Evolutionary conservation across 2,113 vertebrate species (phyloP).

Genomic region (Dicaeum eximium): DNA sequence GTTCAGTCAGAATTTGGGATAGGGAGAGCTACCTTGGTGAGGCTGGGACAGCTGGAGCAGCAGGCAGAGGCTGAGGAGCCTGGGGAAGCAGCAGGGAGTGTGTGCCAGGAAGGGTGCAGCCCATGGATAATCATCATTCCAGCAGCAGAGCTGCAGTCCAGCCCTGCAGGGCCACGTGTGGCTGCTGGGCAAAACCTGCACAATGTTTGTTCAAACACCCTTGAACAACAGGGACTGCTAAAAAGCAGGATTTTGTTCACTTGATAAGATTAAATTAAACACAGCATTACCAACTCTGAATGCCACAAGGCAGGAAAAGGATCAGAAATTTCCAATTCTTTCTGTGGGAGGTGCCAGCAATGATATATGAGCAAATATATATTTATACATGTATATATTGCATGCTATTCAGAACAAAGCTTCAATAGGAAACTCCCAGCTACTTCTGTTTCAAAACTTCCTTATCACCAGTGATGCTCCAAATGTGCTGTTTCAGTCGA

Average conservation of each 20-base stretch:
- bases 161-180: not conserved
- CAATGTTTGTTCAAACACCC: not conserved
- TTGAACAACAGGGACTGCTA: not conserved
- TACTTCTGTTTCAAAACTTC: not conserved
- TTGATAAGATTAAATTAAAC: not conserved
- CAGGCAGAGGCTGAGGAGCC: not conserved
- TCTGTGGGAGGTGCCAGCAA: not conserved
- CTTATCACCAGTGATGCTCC: not conserved
- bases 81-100: not conserved
- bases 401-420: not conserved
- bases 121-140: not conserved
- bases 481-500: not conserved
- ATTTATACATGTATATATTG: too few species aligned
- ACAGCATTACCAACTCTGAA: accelerated
- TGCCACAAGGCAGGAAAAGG: not conserved
- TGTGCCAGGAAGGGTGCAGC: too few species aligned
- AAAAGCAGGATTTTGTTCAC: not conserved
- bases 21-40: not conserved
- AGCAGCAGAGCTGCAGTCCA: not conserved
- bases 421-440: not conserved
- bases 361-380: not conserved
- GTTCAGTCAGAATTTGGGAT: not conserved
- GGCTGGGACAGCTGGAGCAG: not conserved
- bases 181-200: not conserved
- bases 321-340: accelerated